Base-by-base conservation (phyloP, 2,888 invertebrate genomes). In the Euclidia mi region DNA sequence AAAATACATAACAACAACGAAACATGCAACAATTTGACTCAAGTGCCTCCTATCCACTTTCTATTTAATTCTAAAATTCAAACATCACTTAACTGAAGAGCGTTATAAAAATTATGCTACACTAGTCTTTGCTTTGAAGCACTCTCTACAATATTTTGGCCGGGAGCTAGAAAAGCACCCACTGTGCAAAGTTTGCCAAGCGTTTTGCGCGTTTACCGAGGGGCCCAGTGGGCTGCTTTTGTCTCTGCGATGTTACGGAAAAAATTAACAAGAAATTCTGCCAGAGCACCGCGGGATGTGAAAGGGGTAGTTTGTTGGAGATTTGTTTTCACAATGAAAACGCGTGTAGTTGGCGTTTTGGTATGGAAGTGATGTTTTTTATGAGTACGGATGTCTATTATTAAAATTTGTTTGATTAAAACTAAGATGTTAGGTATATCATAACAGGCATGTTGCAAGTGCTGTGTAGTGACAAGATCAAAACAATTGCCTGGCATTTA, bases 91-190 rank as follows among this genome's bases (percentile, higher is more conserved):
- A 43, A 65, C 31, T 83, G 63, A 72, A 87, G 90, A 72, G 87
- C 69, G 74, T 84, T 89, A 88, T 88, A 88, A 89, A 90, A 91
- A 88, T 90, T 89, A 91, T 84, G 82, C 32, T 31, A 85, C 86
- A 88, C 80, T 45, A 12, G 82, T 82, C n/a, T n/a, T 79, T 70
- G 61, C 61, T 55, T 59, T 76, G 64, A 71, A 90, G 89, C 58
- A 79, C 81, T 65, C 91, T 90, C 71, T 49, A 78, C 81, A 79
- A 80, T 90, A 86, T 90, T 92, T 87, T 74, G 85, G 79, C 88
- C 84, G 58, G 77, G 75, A 80, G 89, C 81, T 60, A 68, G 49
- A 49, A 61, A 58, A 56, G 50, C 64, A 56, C 79, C 79, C 79
- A 74, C 79, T 85, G 83, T 76, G 81, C 66, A 74, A 65, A 78